Evolutionary conservation across 2,888 invertebrate genomes (phyloP).

Genomic region (Chymomyza fuscimana): DNA sequence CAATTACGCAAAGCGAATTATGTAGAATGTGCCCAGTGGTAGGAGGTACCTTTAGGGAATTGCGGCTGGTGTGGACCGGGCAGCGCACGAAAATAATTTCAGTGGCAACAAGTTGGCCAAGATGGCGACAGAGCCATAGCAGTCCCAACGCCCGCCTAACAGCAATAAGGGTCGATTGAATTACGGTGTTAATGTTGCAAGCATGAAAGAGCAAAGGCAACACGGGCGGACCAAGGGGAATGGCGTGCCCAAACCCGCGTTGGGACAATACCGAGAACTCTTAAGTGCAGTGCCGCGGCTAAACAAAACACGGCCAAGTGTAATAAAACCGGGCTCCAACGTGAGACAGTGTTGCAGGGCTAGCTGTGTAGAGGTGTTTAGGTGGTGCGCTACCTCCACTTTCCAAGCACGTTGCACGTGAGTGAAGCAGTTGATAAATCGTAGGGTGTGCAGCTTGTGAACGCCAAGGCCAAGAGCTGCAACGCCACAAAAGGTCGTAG

Average conservation of each 20-base stretch:
- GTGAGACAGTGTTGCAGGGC: constrained; percentile 21
- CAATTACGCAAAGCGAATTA: constrained; percentile 65
- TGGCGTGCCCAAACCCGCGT: neutral
- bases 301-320: neutral
- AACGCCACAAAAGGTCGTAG: neutral
- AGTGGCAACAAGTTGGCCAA: constrained; percentile 41
- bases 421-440: constrained; percentile 36
- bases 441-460: neutral
- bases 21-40: constrained; percentile 39
- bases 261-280: neutral
- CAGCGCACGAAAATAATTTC: constrained; percentile 35
- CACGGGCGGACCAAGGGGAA: neutral
- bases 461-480: constrained; percentile 1
- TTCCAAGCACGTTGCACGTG: too few species aligned
- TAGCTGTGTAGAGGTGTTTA: constrained; percentile 32
- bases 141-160: constrained; percentile 22
- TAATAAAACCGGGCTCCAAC: neutral
- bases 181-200: constrained; percentile 62
- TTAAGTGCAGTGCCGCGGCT: neutral
- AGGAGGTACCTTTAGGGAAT: constrained; percentile 37
- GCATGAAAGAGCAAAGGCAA: constrained; percentile 15
- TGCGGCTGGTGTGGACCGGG: neutral
- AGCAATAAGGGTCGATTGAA: constrained; percentile 42
- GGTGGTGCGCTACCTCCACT: too few species aligned
- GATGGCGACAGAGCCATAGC: constrained; percentile 27